Evolutionary conservation across 2,888 invertebrate species (phyloP).

Genomic region (Mesorhabditis sp.): DNA sequence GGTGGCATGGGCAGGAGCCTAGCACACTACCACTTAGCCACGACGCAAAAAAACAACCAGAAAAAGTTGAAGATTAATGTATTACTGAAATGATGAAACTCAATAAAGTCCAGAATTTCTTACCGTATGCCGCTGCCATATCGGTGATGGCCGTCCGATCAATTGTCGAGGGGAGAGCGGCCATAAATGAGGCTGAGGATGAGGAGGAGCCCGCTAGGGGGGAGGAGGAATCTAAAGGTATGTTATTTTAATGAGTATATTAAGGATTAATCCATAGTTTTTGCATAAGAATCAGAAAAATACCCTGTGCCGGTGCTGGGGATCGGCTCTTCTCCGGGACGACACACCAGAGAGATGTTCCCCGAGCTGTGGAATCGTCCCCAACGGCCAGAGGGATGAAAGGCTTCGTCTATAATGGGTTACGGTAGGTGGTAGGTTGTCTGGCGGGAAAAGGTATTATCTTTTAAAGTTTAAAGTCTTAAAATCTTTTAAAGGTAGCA

Average conservation of each 20-base stretch:
- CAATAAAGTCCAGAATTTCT: background rate
- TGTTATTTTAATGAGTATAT: background rate
- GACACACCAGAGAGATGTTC: background rate
- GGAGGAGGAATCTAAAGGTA: background rate
- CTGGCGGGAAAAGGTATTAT: no score
- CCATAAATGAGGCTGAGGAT: background rate
- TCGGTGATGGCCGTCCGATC: constrained; percentile 3
- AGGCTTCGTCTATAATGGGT: background rate
- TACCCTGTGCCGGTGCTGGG: background rate
- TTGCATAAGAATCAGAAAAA: background rate
- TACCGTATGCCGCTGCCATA: background rate
- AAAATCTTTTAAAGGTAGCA: no score
- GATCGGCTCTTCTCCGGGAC: background rate
- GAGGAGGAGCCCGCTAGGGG: background rate
- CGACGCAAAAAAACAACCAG: no score
- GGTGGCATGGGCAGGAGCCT: no score
- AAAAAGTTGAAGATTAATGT: no score
- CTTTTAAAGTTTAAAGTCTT: no score
- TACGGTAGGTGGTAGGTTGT: no score
- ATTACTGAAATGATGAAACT: no score
- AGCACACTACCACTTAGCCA: no score
- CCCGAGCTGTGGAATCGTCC: constrained; percentile 5
- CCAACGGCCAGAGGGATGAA: background rate
- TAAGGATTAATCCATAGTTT: background rate
- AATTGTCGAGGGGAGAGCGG: background rate